Evolutionary conservation across 1,140 invertebrate species (phyloP), one percentile per base, ranked within the genome.

Genomic region (Hylaeus volcanicus): DNA sequence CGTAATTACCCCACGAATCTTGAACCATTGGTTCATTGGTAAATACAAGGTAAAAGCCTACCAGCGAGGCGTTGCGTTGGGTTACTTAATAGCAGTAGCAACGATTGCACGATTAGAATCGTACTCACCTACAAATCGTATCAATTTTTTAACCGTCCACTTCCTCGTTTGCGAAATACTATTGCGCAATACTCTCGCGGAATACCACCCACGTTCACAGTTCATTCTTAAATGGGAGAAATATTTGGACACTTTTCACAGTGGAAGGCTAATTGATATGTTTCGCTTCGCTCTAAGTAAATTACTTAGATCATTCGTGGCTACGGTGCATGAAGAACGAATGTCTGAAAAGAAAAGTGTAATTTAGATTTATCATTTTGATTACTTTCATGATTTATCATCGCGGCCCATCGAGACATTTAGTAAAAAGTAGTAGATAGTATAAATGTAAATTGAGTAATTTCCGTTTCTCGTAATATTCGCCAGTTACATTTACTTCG

Each of bases 11-110:
- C 63, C 39, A 66, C 53, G 63, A 71, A 77, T 85, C 43, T 37
- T 78, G 69, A 85, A 80, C 73, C 74, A 82, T 82, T 39, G 73
- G 74, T 71, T 86, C 74, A 43, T 82, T 86, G 73, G 60, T 85
- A 86, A 85, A 81, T 85, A 75, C 58, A 71, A 75, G 45, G 65
- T 82, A 51, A 56, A 71, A 60, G 14, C 61, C 55, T 37, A 56
- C 14, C 60, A 26, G 43, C 26, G 9, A 73, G 68, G 26, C 26
- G 26, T 26, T 26, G 85, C 84, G 79, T 82, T 78, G 15, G 80
- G 61, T 86, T 85, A 60, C 80, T 70, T 82, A 76, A 81, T 60
- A 58, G 14, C 15, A 69, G 75, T 56, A 71, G 37, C 60, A 55
- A 55, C 11, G 56, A 79, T 65, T 63, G 76, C 58, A 41, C 74